Base-by-base conservation (phyloP, 1,140 invertebrate species). In the Drosophila navojoa region DNA sequence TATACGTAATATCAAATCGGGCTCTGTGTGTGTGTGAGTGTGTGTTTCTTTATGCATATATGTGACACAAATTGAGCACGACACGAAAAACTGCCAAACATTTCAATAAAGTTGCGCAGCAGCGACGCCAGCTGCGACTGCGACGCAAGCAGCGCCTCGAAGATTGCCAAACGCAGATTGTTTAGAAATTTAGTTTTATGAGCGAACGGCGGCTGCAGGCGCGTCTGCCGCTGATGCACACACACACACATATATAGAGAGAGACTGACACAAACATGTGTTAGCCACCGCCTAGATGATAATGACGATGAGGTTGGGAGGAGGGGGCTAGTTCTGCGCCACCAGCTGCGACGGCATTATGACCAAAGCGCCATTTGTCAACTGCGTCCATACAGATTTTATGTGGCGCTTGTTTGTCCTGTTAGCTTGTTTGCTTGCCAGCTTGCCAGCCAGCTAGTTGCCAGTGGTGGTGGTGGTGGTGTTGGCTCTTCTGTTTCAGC, bases 151-250 rank as follows among this genome's bases (percentile, higher is more conserved):
- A 40, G 55, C 61, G 19, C 44, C 57, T 11, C 70, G 45, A 86
- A 86, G 82, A 86, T 86, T 87, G 82, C 82, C 82, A 82, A 82
- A 79, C 82, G 82, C 84, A 87, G 82, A 87, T 87, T 87, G 82
- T 87, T 87, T 87, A 87, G 79, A 87, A 89, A 87, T 87, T 87
- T 89, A 82, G 82, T 89, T 89, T 82, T 82, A 89, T 87, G 76
- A 81, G 81, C 22, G 22, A 50, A 25, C 47, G 11, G 47, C 55
- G 54, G 50, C 54, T 16, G 57, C 73, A 42, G 57, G 57, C 64
- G 69, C 58, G 40, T 50, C 64, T 69, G 71, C 35, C 27, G 22
- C 58, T 53, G 79, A 57, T 61, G 76, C 64, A 53, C 44, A 38
- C 27, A 61, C 64, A 77, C 59, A 79, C 61, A 61, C 67, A 54